These are phyloP conservation scores for Julus scandinavius DNA, from an alignment of 2,888 invertebrate genomes.

Conservation along the genomic window DNA sequence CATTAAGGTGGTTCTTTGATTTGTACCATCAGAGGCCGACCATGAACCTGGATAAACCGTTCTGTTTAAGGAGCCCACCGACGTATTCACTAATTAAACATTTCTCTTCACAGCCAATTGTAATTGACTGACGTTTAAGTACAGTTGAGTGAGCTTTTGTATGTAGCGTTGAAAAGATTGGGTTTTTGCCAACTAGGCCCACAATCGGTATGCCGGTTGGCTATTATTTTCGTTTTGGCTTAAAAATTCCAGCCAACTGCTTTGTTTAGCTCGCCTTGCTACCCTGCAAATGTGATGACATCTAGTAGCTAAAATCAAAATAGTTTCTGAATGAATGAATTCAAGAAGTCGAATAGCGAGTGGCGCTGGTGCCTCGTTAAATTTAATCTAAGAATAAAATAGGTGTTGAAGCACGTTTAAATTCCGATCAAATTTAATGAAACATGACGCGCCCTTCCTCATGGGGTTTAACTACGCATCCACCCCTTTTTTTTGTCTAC, in stretches of 20 bases:
- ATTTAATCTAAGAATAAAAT: background rate
- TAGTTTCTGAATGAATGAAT: background rate
- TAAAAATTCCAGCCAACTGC: background rate
- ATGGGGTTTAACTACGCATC: background rate
- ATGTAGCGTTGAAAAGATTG: background rate
- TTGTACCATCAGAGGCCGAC: background rate
- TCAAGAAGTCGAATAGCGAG: background rate
- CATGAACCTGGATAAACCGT: background rate
- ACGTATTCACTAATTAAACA: background rate
- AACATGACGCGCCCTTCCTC: background rate
- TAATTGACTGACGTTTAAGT: slow-evolving; percentile 16
- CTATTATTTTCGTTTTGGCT: slow-evolving; percentile 27
- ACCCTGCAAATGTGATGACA: background rate
- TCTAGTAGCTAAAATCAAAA: background rate
- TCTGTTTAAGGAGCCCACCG: background rate
- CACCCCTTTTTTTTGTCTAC: background rate
- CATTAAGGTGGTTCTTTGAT: too few relatives aligned
- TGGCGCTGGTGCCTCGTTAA: background rate
- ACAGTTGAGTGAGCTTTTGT: background rate
- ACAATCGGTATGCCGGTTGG: background rate
- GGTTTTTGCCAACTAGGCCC: background rate
- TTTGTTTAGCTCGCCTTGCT: slow-evolving; percentile 22
- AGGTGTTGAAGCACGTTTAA: background rate
- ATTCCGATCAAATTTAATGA: background rate
- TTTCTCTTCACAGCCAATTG: background rate